phyloP scores from a whole-genome alignment of 2,797 vertebrate genomes.

The Naso thynnoides region DNA sequence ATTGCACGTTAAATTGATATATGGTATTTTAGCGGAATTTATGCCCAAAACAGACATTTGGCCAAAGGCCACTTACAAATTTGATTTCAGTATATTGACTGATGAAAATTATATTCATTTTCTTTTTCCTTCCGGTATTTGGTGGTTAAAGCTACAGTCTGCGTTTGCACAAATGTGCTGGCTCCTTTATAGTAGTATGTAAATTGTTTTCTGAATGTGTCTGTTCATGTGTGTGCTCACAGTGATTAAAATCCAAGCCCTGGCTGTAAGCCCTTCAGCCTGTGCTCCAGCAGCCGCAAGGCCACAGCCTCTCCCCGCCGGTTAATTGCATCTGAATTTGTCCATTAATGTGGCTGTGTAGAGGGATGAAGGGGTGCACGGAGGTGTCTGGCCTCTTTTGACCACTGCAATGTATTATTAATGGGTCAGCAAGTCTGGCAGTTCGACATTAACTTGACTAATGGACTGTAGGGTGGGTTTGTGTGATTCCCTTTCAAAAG shows the following conservation, averaged over 20 bases:
- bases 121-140: constrained; percentile 25
- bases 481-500: constrained; percentile 71
- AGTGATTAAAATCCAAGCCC: constrained; percentile 69
- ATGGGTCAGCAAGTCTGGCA: constrained; percentile 85
- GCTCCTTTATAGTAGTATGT: constrained; percentile 53
- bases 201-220: constrained; percentile 57
- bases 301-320: constrained; percentile 81
- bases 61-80: constrained; percentile 9
- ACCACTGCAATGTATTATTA: constrained; percentile 85
- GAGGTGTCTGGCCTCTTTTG: constrained; percentile 84
- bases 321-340: constrained; percentile 87
- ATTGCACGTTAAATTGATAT: neutral
- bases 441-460: constrained; percentile 85
- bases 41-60: constrained; percentile 5
- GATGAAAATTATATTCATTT: constrained; percentile 36
- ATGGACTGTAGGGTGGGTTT: constrained; percentile 80
- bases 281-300: constrained; percentile 76
- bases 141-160: constrained; percentile 21
- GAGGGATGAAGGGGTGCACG: constrained; percentile 78
- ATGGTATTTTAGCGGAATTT: neutral
- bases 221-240: constrained; percentile 43
- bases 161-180: constrained; percentile 35
- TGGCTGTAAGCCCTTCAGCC: constrained; percentile 76
- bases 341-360: constrained; percentile 84
- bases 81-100: constrained; percentile 23